These are phyloP conservation scores for Drosophila gaucha DNA, from an alignment of 2,888 invertebrate species.

Conservation along the genomic window DNA sequence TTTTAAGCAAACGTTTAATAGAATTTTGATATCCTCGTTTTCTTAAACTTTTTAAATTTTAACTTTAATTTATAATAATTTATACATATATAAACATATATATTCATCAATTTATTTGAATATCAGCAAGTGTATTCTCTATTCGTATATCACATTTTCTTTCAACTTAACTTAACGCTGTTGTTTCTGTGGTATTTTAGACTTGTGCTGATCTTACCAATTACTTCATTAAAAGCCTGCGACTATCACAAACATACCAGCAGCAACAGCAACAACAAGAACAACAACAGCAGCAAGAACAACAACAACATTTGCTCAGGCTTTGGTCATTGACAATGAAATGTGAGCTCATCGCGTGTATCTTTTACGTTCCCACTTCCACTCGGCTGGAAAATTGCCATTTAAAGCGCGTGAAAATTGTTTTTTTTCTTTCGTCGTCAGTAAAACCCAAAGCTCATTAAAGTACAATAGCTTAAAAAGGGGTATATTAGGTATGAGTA, in stretches of 20 bases:
- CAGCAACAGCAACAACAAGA: slow-evolving; percentile 14
- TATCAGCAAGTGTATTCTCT: slow-evolving; percentile 8
- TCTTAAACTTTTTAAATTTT: too few species aligned
- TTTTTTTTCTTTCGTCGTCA: slow-evolving; percentile 10
- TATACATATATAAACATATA: too few species aligned
- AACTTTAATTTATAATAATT: too few species aligned
- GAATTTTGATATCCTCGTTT: too few species aligned
- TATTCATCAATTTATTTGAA: not conserved
- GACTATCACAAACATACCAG: slow-evolving; percentile 35
- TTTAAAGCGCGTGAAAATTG: slow-evolving; percentile 65
- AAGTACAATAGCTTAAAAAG: not conserved
- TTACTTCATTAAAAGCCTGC: slow-evolving; percentile 69
- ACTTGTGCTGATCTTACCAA: slow-evolving; percentile 66
- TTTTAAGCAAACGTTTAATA: not conserved
- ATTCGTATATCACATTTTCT: not conserved
- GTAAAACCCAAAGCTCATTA: slow-evolving; percentile 5
- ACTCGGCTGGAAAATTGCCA: slow-evolving; percentile 71
- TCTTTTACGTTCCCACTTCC: slow-evolving; percentile 56
- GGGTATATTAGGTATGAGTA: not conserved
- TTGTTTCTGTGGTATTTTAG: slow-evolving; percentile 34
- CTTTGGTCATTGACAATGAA: slow-evolving; percentile 68
- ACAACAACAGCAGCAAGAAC: slow-evolving; percentile 18
- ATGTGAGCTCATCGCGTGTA: slow-evolving; percentile 72
- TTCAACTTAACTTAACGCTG: too few species aligned
- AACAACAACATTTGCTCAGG: slow-evolving; percentile 24